Conservation (phyloP, 1,140 invertebrate genomes). For the Grapholita molesta region DNA sequence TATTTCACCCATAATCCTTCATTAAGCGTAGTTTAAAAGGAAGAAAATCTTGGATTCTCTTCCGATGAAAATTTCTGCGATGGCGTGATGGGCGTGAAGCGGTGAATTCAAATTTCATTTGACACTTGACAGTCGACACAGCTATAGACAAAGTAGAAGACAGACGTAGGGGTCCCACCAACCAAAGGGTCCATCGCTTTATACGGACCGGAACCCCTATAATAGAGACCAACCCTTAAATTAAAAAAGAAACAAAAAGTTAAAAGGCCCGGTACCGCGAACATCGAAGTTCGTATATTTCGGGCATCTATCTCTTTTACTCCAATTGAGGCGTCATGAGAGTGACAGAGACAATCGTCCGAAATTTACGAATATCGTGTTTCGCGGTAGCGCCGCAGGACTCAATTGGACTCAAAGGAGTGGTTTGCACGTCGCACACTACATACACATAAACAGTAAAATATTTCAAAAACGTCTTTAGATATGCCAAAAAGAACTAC, state of each 20-base stretch:
- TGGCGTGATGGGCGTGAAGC: not conserved
- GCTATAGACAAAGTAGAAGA: not conserved
- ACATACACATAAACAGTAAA: not conserved
- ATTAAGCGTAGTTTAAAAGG: conserved; percentile 19
- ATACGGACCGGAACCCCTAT: too few species aligned
- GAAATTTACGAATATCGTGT: too few species aligned
- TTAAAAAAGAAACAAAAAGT: not conserved
- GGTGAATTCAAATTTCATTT: conserved; percentile 12
- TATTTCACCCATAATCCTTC: conserved; percentile 31
- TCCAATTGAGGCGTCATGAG: too few species aligned
- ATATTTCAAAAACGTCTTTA: not conserved
- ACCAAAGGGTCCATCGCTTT: not conserved
- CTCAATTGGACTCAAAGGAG: too few species aligned
- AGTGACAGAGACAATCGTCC: too few species aligned
- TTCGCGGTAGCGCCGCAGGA: too few species aligned
- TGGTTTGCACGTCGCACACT: not conserved
- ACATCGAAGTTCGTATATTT: too few species aligned
- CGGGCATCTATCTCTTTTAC: too few species aligned
- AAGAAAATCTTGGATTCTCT: conserved; percentile 25
- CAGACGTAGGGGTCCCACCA: not conserved
- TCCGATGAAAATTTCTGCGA: conserved; percentile 2
- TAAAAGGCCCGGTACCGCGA: too few species aligned
- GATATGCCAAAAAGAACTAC: not conserved
- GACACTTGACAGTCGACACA: not conserved
- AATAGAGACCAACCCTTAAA: too few species aligned